phyloP scores from a whole-genome alignment of 1,140 invertebrate species.

The Zaprionus inermis region DNA sequence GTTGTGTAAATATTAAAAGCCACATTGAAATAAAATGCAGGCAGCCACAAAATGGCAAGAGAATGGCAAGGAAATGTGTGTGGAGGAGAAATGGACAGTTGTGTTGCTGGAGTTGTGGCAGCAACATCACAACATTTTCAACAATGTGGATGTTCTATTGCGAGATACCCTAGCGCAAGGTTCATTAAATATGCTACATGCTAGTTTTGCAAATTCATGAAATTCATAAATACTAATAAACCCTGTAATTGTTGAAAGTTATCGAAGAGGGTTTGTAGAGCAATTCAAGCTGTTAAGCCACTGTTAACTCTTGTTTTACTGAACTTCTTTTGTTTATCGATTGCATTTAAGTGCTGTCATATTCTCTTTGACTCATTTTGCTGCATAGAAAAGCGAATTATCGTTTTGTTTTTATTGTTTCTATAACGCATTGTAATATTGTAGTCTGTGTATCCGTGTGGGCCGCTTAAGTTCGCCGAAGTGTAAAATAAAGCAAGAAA shows the following conservation, averaged over 20 bases:
- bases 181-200: background rate
- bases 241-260: background rate
- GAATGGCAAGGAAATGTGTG: background rate
- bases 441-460: constrained; percentile 15
- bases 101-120: too few relatives aligned
- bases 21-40: constrained; percentile 39
- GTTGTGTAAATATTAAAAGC: constrained; percentile 62
- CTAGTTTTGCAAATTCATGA: too few relatives aligned
- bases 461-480: constrained; percentile 48
- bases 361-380: background rate
- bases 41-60: background rate
- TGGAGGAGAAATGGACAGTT: constrained; percentile 5
- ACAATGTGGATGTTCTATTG: constrained; percentile 18
- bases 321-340: too few relatives aligned
- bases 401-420: constrained; percentile 4
- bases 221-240: background rate
- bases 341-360: too few relatives aligned
- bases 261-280: background rate
- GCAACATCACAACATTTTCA: constrained; percentile 53
- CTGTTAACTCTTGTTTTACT: too few relatives aligned
- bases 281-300: background rate
- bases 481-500: constrained; percentile 45
- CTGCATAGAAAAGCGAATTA: constrained; percentile 34
- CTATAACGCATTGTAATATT: constrained; percentile 17
- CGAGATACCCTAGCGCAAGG: background rate